Conservation (phyloP, 2,797 vertebrate genomes). For the Mormyrus hasselquistii region DNA sequence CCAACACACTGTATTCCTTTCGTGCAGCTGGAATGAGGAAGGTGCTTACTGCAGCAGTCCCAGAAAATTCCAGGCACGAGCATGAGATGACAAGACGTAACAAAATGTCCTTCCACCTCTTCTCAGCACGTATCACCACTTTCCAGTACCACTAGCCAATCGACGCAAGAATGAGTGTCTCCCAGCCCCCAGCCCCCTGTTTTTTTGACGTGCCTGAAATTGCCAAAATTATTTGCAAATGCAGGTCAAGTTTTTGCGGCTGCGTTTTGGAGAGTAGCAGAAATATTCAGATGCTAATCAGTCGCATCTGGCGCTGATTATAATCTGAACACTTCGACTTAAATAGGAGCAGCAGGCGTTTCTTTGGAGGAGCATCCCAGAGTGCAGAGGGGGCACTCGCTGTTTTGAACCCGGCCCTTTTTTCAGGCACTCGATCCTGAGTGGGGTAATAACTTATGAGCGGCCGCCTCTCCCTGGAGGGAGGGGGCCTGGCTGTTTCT, state of each 20-base stretch:
- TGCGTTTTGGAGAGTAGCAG: neutral
- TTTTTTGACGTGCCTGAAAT: neutral
- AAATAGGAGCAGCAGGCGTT: neutral
- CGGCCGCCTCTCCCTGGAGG: neutral
- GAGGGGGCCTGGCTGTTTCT: neutral
- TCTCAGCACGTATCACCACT: neutral
- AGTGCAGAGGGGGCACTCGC: neutral
- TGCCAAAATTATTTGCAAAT: slow-evolving; percentile 1
- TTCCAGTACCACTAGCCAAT: neutral
- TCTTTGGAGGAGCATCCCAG: neutral
- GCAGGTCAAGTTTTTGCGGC: neutral
- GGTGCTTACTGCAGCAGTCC: neutral
- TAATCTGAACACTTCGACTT: neutral
- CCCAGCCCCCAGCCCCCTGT: neutral
- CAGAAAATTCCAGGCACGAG: neutral
- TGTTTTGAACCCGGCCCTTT: neutral
- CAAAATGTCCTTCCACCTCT: neutral
- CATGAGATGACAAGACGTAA: neutral
- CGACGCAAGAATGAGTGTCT: neutral
- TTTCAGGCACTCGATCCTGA: neutral
- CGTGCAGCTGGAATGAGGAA: slow-evolving; percentile 29
- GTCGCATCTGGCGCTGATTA: neutral
- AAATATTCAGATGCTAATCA: neutral
- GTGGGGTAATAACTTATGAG: neutral
- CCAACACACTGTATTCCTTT: slow-evolving; percentile 50